A percentile compares a stretch with the other conserved stretches of the same genome.
Evolutionary conservation across 2,113 vertebrate species (phyloP).

Genomic region (Lates calcarifer): DNA sequence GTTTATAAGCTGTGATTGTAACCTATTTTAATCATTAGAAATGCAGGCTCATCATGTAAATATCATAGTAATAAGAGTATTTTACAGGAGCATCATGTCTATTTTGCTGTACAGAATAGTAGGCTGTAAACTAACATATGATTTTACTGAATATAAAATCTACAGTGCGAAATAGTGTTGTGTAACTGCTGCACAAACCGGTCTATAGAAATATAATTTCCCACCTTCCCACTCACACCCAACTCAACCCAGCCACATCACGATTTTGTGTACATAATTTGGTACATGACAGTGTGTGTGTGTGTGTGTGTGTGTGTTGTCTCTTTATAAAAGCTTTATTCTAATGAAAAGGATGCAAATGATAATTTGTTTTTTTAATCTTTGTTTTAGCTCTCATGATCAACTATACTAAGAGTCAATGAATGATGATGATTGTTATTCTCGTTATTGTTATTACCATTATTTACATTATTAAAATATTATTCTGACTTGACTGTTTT

Average conservation of each 20-base stretch:
- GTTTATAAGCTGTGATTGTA: no score
- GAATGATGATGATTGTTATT: not conserved
- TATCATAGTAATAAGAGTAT: no score
- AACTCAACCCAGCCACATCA: not conserved
- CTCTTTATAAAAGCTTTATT: not conserved
- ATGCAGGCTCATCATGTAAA: no score
- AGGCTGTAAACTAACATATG: no score
- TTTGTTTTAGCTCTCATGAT: no score
- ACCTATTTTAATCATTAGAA: no score
- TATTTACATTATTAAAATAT: slow-evolving; percentile 39
- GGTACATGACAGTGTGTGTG: no score
- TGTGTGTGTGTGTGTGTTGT: not conserved
- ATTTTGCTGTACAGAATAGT: no score
- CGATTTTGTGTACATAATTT: no score
- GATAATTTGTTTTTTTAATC: not conserved
- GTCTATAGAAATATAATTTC: not conserved
- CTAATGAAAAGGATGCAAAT: slow-evolving; percentile 2
- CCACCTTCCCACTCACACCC: not conserved
- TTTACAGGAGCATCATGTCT: no score
- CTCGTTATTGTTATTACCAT: slow-evolving; percentile 9
- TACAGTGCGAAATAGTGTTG: not conserved
- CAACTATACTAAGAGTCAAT: no score
- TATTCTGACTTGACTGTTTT: not conserved
- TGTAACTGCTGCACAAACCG: not conserved
- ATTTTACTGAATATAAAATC: not conserved